Percentiles rank a stretch among this genome's conserved stretches.
Evolutionary conservation across 2,113 vertebrate genomes (phyloP).

Genomic region (Poeciliopsis turrubarensis): DNA sequence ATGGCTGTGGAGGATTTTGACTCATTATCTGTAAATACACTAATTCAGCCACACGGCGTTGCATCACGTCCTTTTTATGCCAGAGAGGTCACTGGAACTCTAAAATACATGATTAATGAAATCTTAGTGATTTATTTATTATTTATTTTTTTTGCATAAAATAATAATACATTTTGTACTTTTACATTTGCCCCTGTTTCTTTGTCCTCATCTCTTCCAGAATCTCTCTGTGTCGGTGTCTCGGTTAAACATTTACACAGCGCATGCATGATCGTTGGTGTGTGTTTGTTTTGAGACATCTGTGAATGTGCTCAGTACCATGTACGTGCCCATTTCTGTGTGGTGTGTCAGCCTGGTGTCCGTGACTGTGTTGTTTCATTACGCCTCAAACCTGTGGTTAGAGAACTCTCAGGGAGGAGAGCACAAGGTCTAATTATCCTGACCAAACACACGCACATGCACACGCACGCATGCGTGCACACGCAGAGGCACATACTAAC

Average conservation of each 20-base stretch:
- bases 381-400: constrained; percentile 68
- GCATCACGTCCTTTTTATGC: background rate
- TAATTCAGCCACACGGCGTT: constrained; percentile 10
- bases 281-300: constrained; percentile 65
- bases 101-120: background rate
- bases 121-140: background rate
- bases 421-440: constrained; percentile 74
- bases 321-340: constrained; percentile 26
- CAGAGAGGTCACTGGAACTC: background rate
- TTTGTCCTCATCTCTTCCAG: constrained; percentile 37
- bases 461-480: constrained; percentile 15
- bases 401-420: constrained; percentile 66
- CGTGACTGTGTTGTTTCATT: constrained; percentile 72
- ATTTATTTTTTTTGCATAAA: background rate
- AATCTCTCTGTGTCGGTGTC: background rate
- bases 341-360: constrained; percentile 51
- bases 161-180: constrained; percentile 14
- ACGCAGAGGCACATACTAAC: constrained; percentile 5
- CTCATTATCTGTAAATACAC: constrained; percentile 10
- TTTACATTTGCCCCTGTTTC: constrained; percentile 3
- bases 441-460: constrained; percentile 48
- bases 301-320: constrained; percentile 38
- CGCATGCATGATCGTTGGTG: constrained; percentile 36
- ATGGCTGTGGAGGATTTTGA: background rate
- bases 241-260: constrained; percentile 62